A percentile compares a stretch with the other conserved stretches of the same genome.
Evolutionary conservation across 2,113 vertebrate genomes (phyloP).

Genomic region (Vidua macroura): DNA sequence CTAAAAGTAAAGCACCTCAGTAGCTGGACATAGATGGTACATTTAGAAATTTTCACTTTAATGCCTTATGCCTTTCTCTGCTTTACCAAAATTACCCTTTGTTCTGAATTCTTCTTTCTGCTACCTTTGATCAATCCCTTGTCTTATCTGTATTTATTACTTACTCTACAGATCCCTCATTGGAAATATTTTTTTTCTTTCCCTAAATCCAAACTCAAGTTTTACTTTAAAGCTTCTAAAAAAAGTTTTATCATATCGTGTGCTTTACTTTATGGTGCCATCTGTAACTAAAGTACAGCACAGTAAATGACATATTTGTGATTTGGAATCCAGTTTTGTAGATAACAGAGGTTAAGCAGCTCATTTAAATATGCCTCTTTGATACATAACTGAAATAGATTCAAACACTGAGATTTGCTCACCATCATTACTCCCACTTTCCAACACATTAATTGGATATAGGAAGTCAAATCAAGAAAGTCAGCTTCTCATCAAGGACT

Average conservation of each 20-base stretch:
- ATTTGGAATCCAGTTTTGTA: not conserved
- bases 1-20: not conserved
- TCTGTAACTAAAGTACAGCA: not conserved
- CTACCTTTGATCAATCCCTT: not conserved
- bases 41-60: not conserved
- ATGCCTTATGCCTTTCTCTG: not conserved
- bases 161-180: not conserved
- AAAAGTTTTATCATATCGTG: not conserved
- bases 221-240: not conserved
- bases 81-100: not conserved
- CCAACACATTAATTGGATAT: not conserved
- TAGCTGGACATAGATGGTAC: not conserved
- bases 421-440: not conserved
- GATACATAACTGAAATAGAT: not conserved
- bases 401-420: not conserved
- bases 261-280: not conserved
- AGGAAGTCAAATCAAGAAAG: not conserved
- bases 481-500: not conserved
- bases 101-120: not conserved
- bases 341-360: not conserved
- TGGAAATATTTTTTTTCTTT: not conserved
- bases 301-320: not conserved
- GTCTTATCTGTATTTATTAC: not conserved
- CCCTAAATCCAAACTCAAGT: not conserved
- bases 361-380: constrained; percentile 4